A percentile compares a stretch with the other conserved stretches of the same genome.
These are phyloP conservation scores for Ennomos fuscantarius DNA, from an alignment of 2,888 invertebrate genomes.

Conservation along the genomic window DNA sequence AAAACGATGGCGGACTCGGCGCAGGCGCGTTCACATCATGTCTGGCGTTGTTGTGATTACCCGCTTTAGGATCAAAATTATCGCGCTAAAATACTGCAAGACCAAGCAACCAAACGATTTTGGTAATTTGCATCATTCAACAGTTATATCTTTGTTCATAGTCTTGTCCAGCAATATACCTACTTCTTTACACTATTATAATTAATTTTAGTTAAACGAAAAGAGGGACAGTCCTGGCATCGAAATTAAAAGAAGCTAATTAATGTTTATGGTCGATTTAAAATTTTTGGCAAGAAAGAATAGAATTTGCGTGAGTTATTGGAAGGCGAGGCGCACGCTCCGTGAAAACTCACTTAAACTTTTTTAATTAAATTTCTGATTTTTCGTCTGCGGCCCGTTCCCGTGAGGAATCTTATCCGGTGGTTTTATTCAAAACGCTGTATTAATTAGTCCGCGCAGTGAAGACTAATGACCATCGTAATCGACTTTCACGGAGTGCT, in stretches of 20 bases:
- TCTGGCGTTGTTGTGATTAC: slow-evolving; percentile 21
- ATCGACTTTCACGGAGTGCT: slow-evolving; percentile 67
- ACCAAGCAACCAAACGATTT: neutral
- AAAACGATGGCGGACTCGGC: neutral
- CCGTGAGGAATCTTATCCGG: slow-evolving; percentile 68
- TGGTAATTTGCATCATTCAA: neutral
- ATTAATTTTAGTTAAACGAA: too few species aligned
- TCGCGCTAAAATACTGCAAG: neutral
- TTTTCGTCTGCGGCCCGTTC: slow-evolving; percentile 62
- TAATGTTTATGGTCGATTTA: slow-evolving; percentile 41
- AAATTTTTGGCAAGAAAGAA: slow-evolving; percentile 66
- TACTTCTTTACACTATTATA: too few species aligned
- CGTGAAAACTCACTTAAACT: slow-evolving; percentile 84
- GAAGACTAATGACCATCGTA: slow-evolving; percentile 72
- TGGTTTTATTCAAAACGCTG: slow-evolving; percentile 78
- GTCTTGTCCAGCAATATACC: too few species aligned
- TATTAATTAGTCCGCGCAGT: slow-evolving; percentile 77
- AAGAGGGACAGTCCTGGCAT: neutral
- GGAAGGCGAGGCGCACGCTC: slow-evolving; percentile 69
- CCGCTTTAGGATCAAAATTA: slow-evolving; percentile 29
- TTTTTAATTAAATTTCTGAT: slow-evolving; percentile 84
- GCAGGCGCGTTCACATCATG: slow-evolving; percentile 24
- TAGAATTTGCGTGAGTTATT: slow-evolving; percentile 76
- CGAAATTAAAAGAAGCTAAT: slow-evolving; percentile 31
- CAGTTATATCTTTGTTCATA: too few species aligned